phyloP scores from a whole-genome alignment of 2,113 vertebrate genomes.

The Myotis yumanensis region DNA sequence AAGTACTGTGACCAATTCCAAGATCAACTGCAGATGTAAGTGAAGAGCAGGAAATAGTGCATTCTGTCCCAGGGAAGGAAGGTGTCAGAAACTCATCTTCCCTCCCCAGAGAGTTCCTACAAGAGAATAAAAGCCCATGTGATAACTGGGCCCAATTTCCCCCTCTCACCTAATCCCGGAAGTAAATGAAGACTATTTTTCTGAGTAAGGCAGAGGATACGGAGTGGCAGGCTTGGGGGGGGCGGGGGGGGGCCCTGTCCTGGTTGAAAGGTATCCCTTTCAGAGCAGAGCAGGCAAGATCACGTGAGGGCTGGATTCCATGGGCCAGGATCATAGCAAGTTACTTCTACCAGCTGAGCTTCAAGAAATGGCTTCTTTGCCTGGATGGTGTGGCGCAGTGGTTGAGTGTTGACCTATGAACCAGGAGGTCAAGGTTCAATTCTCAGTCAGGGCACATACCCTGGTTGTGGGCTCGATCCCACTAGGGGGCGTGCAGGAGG shows the following conservation, averaged over 20 bases:
- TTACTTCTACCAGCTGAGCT: background rate
- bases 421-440: too few species aligned
- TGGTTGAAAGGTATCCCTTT: background rate
- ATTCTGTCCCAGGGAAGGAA: background rate
- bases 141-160: background rate
- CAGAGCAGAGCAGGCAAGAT: background rate
- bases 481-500: too few species aligned
- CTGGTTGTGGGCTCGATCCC: too few species aligned
- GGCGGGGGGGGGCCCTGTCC: accelerated
- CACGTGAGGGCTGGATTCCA: accelerated
- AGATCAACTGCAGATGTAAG: constrained; percentile 40
- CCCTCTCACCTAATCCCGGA: background rate
- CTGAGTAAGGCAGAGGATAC: background rate
- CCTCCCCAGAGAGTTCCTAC: background rate
- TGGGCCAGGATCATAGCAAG: too few species aligned
- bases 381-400: too few species aligned
- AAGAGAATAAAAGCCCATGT: background rate
- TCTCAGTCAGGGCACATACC: too few species aligned
- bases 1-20: background rate
- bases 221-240: background rate
- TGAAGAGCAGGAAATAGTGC: background rate
- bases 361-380: background rate
- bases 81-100: background rate
- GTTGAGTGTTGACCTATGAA: too few species aligned
- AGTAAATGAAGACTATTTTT: background rate